Evolutionary conservation across 2,888 invertebrate genomes (phyloP), one percentile per base, ranked within the genome.

Genomic region (Protodeltote pygarga): DNA sequence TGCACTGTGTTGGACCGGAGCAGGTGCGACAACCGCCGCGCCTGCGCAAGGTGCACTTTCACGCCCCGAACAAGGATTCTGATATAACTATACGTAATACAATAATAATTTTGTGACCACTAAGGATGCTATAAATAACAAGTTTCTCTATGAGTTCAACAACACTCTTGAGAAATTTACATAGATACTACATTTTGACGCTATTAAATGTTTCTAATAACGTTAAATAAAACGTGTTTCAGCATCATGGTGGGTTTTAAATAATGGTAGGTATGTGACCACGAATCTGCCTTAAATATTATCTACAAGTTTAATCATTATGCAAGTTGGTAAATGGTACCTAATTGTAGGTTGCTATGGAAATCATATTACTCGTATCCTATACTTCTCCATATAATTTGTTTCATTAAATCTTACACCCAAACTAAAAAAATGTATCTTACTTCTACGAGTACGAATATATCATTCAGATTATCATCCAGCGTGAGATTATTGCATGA

Each of bases 11-110:
- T 78, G 75, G 75, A 80, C 81, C 81, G 77, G 77, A 67, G 81
- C 90, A 90, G 90, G 89, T 89, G 90, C 79, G 67, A 73, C 73
- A 65, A 61, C 67, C 64, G 59, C 59, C 69, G 73, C 73, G 72
- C 69, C 75, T 67, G 65, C 72, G 82, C 85, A 87, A 87, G 85
- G 83, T 88, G 88, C 80, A 80, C 81, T 85, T 87, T 88, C 84
- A 75, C 82, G 73, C 72, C 66, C 66, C 67, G 51, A 65, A 73
- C 67, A 77, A 83, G 76, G 79, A 79, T 80, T 81, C 71, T 67
- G 58, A 67, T 65, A 71, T 51, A 54, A 55, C 59, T 50, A 62
- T 9, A 39, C 33, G 23, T 16, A 38, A 58, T 29, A 41, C 23
- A 31, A 37, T 39, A 45, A 54, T 46, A 27, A 11, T 55, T 45